Evolutionary conservation across 1,140 invertebrate genomes (phyloP).

Genomic region (Dysdera silvatica): DNA sequence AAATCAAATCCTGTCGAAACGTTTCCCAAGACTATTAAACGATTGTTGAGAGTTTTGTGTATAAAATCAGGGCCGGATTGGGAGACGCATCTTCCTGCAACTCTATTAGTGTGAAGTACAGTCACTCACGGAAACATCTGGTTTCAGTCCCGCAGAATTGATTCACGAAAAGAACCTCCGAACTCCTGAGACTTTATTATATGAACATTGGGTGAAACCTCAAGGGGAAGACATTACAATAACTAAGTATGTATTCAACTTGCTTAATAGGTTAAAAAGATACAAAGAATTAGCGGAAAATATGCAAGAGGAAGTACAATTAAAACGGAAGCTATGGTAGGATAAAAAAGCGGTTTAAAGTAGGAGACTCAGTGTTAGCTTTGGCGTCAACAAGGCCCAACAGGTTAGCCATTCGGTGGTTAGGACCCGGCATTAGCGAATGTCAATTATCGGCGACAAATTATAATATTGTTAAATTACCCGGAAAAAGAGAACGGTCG

Average conservation of each 20-base stretch:
- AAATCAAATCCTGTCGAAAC: not conserved
- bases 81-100: not conserved
- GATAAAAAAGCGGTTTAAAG: too few species aligned
- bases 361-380: not conserved
- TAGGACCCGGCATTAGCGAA: too few species aligned
- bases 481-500: too few species aligned
- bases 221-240: not conserved
- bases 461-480: too few species aligned
- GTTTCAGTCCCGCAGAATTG: not conserved
- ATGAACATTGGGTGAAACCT: not conserved
- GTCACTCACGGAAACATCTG: constrained; percentile 3
- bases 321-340: not conserved
- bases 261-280: not conserved
- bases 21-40: constrained; percentile 2
- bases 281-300: not conserved
- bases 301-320: not conserved
- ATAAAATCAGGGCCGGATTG: not conserved
- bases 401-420: too few species aligned
- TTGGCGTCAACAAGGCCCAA: not conserved
- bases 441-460: too few species aligned
- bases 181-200: not conserved
- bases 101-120: not conserved
- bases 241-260: not conserved
- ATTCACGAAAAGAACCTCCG: constrained; percentile 1
- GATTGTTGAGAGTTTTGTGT: constrained; percentile 6